Base-by-base conservation (phyloP, 2,888 invertebrate genomes). In the Kryphioiulus occultus region DNA sequence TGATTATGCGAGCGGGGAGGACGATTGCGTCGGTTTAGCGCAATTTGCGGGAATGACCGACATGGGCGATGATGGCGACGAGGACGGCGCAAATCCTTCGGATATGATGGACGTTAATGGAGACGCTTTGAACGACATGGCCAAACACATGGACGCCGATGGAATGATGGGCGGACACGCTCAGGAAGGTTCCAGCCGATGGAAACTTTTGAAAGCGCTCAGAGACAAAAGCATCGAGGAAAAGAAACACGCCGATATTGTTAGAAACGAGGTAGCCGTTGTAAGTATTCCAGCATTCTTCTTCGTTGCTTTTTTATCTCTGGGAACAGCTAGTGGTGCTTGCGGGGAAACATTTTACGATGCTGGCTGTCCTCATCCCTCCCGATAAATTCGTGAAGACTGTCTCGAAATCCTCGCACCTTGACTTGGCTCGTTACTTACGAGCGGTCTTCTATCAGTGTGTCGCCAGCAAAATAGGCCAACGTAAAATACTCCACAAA, bases 171-270 rank as follows among this genome's bases (percentile, higher is more conserved):
- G 35, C n/a, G 39, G 32, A 9, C 84, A 84, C 30, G 39, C 35
- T 84, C 84, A 84, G 32, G 84, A 84, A n/a, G 35, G 35, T 0
- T 84, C 85, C 22, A 88, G 88, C 47, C 85, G 88, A 35, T 97
- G 97, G 97, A 97, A 97, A 92, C 93, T 97, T 84, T 92, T 97
- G 2, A 97, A 97, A 92, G 97, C 97, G 0, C 92, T 97, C 42
- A 97, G 97, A 91, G 97, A 97, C 91, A 94, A 96, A 89, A 97
- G 97, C 92, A 96, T 97, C 3, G 97, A 97, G 92, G 97, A 97
- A 90, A 96, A 90, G 88, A 90, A 88, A 39, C 88, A 88, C 83
- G 88, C 88, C 30, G 88, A 88, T 42, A 88, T 86, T 39, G 88
- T 88, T 85, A 88, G 87, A 30, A 86, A 3, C 19, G 26, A 68